Evolutionary conservation across 2,797 vertebrate species (phyloP).

Genomic region (Diglossa cyanea): DNA sequence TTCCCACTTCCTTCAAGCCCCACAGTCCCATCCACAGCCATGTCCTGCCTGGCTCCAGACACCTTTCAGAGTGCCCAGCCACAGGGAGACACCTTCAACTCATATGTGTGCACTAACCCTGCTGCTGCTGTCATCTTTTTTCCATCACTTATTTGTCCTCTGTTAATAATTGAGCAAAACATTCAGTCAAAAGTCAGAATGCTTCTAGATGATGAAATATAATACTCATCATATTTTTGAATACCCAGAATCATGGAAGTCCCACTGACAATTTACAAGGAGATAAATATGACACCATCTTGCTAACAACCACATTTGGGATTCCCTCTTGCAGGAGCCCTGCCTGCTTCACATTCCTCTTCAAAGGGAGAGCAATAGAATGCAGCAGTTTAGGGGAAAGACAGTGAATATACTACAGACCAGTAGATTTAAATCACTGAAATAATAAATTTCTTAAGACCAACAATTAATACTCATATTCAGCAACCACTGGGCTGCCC

Average conservation of each 20-base stretch:
- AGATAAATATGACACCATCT: background rate
- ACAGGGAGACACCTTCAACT: background rate
- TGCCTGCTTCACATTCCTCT: background rate
- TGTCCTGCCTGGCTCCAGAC: background rate
- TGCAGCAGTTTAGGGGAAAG: background rate
- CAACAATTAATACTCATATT: background rate
- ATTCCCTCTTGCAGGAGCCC: background rate
- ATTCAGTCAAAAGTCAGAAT: background rate
- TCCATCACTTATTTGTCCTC: background rate
- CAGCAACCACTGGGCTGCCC: background rate
- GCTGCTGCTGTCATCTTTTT: background rate
- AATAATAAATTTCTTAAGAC: background rate
- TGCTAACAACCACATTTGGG: background rate
- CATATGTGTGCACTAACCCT: too few species aligned
- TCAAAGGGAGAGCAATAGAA: background rate
- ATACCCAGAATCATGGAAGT: background rate
- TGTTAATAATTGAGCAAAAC: background rate
- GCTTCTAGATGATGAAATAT: background rate
- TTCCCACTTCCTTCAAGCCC: background rate
- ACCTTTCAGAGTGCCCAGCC: background rate
- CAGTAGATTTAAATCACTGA: background rate
- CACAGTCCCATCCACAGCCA: accelerated
- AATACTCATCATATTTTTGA: background rate
- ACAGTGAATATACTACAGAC: background rate
- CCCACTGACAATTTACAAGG: background rate